A percentile compares a stretch with the other conserved stretches of the same genome.
Conservation (phyloP, 2,888 invertebrate species). For the Atethmia centrago region DNA sequence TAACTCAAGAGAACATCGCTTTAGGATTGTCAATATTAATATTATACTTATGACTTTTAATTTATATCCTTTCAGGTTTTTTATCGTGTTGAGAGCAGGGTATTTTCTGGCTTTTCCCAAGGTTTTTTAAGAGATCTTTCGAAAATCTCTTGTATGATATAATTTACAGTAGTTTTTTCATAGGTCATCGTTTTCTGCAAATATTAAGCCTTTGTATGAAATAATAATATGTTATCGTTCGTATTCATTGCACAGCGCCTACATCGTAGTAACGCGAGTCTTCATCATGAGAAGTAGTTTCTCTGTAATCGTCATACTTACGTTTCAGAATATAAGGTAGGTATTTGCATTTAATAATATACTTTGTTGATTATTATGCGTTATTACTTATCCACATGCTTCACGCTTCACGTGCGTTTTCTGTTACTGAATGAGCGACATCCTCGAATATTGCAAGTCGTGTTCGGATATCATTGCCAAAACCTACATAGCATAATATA, state of each 20-base stretch:
- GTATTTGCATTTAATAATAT: neutral
- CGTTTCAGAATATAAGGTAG: constrained; percentile 3
- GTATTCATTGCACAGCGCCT: neutral
- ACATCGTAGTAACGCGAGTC: neutral
- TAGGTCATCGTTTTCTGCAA: constrained; percentile 1
- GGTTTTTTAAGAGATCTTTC: neutral
- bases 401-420: neutral
- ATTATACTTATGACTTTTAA: constrained; percentile 18
- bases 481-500: neutral
- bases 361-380: neutral
- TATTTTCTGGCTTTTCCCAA: neutral
- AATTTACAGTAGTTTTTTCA: neutral
- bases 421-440: neutral
- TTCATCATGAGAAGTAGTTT: neutral
- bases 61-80: constrained; percentile 4
- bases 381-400: neutral
- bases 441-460: neutral
- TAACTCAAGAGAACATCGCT: constrained; percentile 42
- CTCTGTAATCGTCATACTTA: neutral
- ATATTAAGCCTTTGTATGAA: neutral
- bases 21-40: constrained; percentile 35
- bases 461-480: neutral
- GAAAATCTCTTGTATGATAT: neutral
- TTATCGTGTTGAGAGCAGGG: neutral
- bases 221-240: neutral